Evolutionary conservation across 1,140 invertebrate genomes (phyloP), one percentile per base, ranked within the genome.

Genomic region (Drosophila sproati): DNA sequence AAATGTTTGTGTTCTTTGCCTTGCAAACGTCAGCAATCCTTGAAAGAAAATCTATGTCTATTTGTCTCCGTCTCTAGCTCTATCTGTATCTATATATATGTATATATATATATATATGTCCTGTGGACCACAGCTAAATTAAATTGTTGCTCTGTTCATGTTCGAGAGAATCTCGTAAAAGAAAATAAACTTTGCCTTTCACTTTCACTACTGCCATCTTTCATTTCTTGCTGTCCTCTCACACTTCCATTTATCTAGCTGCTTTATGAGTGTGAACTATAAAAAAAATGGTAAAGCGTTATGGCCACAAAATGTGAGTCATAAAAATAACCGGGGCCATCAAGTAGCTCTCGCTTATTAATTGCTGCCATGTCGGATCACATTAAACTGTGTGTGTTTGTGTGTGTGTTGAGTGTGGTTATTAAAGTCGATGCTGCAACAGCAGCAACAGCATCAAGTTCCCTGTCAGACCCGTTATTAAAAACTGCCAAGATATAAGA

Each of bases 371-470:
- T 75, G 60, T 70, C 55, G 57, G 57, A 45, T 76, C 68, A 83
- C 75, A 75, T 75, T 70, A 74, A 74, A 74, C 66, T 20, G 54
- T 55, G 48, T 51, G 55, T 12, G 8, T 37, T 3, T 37, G n/a
- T 32, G 4, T n/a, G 20, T 2, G 20, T 20, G 20, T 77, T 77
- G 74, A 80, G 82, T 81, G 78, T 48, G 75, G 74, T 61, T 76
- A 66, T 86, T 68, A 86, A 86, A 86, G 79, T 86, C 87, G 75
- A 86, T 81, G 82, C 67, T 71, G 57, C 71, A 59, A 68, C 56
- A 48, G 71, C 34, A 78, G 35, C 37, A 56, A 32, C 37, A 47
- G 59, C 67, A 73, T 77, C 67, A 47, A 52, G 48, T 72, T 60
- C 52, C 54, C 56, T 48, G 78, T 56, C 50, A 62, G 48, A 43